phyloP scores from a whole-genome alignment of 2,113 vertebrate genomes.

The Physeter macrocephalus region DNA sequence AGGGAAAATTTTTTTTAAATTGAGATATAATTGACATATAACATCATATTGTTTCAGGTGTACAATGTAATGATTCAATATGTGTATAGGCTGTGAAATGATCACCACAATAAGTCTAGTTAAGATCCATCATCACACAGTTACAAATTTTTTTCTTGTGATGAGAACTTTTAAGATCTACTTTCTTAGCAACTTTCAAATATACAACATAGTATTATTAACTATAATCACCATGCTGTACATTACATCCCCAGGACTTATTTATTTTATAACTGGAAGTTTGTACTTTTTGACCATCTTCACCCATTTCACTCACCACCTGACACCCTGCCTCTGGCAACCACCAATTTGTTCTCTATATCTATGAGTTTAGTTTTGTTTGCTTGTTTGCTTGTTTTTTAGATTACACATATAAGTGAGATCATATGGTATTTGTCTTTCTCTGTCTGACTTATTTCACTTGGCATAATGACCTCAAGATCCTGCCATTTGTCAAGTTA shows the following conservation, averaged over 20 bases:
- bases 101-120: not conserved
- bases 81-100: not conserved
- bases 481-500: no score
- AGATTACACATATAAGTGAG: not conserved
- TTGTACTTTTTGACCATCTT: not conserved
- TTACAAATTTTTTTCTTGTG: not conserved
- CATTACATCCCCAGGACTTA: not conserved
- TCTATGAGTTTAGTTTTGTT: not conserved
- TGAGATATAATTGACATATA: not conserved
- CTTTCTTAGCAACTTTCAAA: not conserved
- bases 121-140: not conserved
- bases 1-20: not conserved
- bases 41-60: not conserved
- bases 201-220: not conserved
- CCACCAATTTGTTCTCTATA: not conserved
- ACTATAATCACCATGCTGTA: not conserved
- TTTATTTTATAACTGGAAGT: not conserved
- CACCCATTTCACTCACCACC: not conserved
- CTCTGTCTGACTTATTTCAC: not conserved
- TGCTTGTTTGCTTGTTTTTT: not conserved
- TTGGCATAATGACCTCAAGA: not conserved
- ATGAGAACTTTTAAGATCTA: not conserved
- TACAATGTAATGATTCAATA: not conserved
- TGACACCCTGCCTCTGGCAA: not conserved
- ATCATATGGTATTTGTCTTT: not conserved